Conservation (phyloP, 2,113 vertebrate genomes). For the Indicator indicator region DNA sequence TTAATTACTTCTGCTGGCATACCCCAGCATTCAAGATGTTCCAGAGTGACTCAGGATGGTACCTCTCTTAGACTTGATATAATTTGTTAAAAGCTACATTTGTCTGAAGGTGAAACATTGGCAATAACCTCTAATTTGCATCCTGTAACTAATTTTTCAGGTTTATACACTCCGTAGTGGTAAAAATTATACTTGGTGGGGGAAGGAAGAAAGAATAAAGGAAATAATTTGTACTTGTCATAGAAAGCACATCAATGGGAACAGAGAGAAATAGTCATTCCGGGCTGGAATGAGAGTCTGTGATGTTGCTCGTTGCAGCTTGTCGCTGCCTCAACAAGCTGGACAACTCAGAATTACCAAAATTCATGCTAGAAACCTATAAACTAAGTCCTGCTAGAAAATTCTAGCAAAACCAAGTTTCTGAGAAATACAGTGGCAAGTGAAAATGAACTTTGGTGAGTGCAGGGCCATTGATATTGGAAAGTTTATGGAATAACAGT, state of each 20-base stretch:
- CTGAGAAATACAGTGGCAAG: neutral
- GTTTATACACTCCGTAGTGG: neutral
- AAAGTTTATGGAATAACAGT: neutral
- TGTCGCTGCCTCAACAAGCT: neutral
- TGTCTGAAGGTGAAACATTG: constrained; percentile 20
- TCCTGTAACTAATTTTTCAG: neutral
- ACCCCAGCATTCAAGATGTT: constrained; percentile 43
- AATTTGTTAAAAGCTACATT: constrained; percentile 36
- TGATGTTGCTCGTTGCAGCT: neutral
- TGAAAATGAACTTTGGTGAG: neutral
- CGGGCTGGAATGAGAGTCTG: neutral
- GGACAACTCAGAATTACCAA: neutral
- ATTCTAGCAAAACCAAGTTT: neutral
- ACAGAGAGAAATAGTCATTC: neutral
- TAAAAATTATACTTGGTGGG: neutral
- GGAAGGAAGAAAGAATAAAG: neutral
- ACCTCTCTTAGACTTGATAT: neutral
- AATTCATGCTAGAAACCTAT: neutral
- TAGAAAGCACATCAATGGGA: neutral
- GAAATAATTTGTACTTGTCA: neutral
- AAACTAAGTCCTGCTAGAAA: neutral
- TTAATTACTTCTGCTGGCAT: constrained; percentile 53
- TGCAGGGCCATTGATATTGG: neutral
- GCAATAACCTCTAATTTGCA: constrained; percentile 26
- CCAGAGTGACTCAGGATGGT: constrained; percentile 35